Evolutionary conservation across 2,113 vertebrate species (phyloP).

Genomic region (Stegostoma tigrinum): DNA sequence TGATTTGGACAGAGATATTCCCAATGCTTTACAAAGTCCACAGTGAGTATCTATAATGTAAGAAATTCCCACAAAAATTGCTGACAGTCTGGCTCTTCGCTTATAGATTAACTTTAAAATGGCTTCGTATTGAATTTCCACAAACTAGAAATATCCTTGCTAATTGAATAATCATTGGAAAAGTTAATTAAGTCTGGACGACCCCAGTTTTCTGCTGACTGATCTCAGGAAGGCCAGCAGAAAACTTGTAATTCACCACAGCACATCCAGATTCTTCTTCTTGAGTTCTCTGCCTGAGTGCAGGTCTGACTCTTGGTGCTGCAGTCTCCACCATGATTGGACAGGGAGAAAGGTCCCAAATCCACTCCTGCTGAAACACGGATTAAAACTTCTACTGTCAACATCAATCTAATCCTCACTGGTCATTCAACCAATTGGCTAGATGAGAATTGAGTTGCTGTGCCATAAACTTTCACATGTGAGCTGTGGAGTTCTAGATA

Average conservation of each 20-base stretch:
- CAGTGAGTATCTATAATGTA: slow-evolving; percentile 50
- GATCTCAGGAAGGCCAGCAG: background rate
- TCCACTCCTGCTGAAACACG: too few relatives aligned
- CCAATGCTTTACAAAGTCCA: slow-evolving; percentile 52
- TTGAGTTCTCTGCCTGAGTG: too few relatives aligned
- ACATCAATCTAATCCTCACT: too few relatives aligned
- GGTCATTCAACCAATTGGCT: too few relatives aligned
- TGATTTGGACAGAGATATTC: slow-evolving; percentile 56
- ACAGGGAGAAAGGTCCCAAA: too few relatives aligned
- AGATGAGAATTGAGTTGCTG: too few relatives aligned
- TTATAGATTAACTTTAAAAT: background rate
- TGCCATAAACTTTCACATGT: too few relatives aligned
- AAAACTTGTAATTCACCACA: background rate
- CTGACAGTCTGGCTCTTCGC: background rate
- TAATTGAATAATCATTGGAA: background rate
- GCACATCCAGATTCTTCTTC: background rate
- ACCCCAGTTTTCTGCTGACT: background rate
- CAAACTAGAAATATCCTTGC: background rate
- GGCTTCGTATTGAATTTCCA: background rate
- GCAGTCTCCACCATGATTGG: too few relatives aligned
- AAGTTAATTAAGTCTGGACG: background rate
- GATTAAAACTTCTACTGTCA: too few relatives aligned
- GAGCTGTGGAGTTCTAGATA: too few relatives aligned
- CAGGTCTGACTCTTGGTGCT: too few relatives aligned
- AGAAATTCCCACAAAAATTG: background rate